A percentile compares a stretch with the other conserved stretches of the same genome.
phyloP scores from a whole-genome alignment of 2,797 vertebrate species.

The Saxicola maurus region DNA sequence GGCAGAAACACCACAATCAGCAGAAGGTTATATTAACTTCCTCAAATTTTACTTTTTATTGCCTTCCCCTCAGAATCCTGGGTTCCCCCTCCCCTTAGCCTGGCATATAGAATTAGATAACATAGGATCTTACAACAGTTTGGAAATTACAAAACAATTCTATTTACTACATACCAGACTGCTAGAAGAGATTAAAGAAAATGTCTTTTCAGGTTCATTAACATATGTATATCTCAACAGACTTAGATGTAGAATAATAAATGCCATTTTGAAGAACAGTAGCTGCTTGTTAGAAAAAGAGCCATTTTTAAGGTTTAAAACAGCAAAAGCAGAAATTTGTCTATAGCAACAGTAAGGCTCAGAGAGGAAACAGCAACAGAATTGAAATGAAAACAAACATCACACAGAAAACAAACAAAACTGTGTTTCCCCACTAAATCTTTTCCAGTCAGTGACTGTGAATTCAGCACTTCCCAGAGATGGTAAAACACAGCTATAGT shows the following conservation, averaged over 20 bases:
- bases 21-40: neutral
- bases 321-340: slow-evolving; percentile 31
- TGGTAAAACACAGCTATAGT: neutral
- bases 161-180: slow-evolving; percentile 24
- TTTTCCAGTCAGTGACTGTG: neutral
- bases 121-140: neutral
- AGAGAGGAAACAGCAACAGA: neutral
- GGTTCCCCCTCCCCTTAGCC: accelerated
- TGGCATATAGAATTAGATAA: neutral
- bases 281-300: slow-evolving; percentile 63
- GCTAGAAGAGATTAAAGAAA: slow-evolving; percentile 36
- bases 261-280: slow-evolving; percentile 34
- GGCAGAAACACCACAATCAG: neutral
- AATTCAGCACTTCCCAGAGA: neutral
- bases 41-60: neutral
- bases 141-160: slow-evolving; percentile 26
- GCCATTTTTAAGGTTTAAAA: slow-evolving; percentile 57
- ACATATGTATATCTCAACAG: slow-evolving; percentile 58
- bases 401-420: slow-evolving; percentile 23
- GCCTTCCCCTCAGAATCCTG: neutral
- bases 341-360: neutral
- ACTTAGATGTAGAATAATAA: slow-evolving; percentile 64
- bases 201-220: slow-evolving; percentile 41
- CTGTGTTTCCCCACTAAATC: neutral
- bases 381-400: slow-evolving; percentile 24